Conservation (phyloP, 2,888 invertebrate species). For the Philopedon plagiatum region DNA sequence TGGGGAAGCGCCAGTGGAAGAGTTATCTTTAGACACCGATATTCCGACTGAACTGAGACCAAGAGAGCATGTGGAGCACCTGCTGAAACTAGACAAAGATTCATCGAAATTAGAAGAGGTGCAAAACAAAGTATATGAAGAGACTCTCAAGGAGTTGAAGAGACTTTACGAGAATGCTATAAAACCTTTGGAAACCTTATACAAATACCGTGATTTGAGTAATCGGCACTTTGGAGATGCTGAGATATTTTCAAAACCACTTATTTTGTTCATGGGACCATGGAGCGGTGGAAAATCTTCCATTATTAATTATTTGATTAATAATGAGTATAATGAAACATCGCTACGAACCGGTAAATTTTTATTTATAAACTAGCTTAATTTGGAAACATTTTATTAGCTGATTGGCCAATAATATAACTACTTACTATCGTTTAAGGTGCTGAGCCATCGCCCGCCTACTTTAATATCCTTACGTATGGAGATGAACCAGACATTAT, state of each 20-base stretch:
- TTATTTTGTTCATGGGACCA: slow-evolving; percentile 94
- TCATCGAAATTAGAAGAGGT: slow-evolving; percentile 80
- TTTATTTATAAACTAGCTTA: neutral
- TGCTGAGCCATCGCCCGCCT: slow-evolving; percentile 94
- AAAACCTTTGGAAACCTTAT: slow-evolving; percentile 90
- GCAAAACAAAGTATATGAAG: slow-evolving; percentile 81
- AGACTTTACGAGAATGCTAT: slow-evolving; percentile 88
- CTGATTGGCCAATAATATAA: no score
- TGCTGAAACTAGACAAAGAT: slow-evolving; percentile 85
- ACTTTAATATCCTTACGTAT: slow-evolving; percentile 92
- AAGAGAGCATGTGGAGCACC: slow-evolving; percentile 84
- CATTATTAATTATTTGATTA: slow-evolving; percentile 92
- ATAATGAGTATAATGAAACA: slow-evolving; percentile 87
- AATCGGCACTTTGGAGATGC: slow-evolving; percentile 94
- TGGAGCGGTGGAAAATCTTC: slow-evolving; percentile 98
- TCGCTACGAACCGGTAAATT: slow-evolving; percentile 86
- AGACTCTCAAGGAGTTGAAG: slow-evolving; percentile 87
- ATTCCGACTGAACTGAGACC: slow-evolving; percentile 84
- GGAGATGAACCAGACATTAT: slow-evolving; percentile 88
- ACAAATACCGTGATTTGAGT: slow-evolving; percentile 92
- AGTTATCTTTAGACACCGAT: slow-evolving; percentile 76
- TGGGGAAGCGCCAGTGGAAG: slow-evolving; percentile 69
- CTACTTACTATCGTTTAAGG: slow-evolving; percentile 73
- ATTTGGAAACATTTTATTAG: no score
- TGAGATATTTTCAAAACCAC: slow-evolving; percentile 94